These are phyloP conservation scores for Flexamia atlantica DNA, from an alignment of 2,888 invertebrate species.

Conservation along the genomic window DNA sequence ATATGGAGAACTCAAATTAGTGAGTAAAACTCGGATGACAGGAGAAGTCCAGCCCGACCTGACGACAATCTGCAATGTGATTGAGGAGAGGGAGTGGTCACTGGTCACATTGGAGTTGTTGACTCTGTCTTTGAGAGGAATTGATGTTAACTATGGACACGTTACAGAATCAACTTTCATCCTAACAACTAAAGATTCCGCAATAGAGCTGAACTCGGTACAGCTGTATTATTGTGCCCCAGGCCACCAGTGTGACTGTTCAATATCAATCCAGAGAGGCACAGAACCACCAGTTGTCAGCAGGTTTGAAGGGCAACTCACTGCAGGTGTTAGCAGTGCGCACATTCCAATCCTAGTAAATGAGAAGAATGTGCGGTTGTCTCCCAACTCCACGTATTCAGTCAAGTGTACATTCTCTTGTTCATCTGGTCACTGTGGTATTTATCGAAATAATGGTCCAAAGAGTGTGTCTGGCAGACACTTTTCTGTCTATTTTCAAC, in stretches of 20 bases:
- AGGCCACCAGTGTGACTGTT: not conserved
- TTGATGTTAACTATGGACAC: not conserved
- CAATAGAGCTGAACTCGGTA: not conserved
- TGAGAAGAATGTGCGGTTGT: not conserved
- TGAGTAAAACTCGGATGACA: not conserved
- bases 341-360: not conserved
- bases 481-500: not conserved
- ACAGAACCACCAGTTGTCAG: not conserved
- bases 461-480: not conserved
- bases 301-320: not conserved
- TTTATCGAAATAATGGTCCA: not conserved
- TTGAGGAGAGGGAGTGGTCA: not conserved
- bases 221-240: not conserved
- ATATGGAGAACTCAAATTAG: not conserved
- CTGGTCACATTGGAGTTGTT: not conserved
- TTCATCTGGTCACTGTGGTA: not conserved
- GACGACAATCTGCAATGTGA: not conserved
- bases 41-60: not conserved
- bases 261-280: not conserved
- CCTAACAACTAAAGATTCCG: not conserved
- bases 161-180: not conserved
- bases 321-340: not conserved
- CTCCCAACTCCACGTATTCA: not conserved
- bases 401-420: too few relatives aligned
- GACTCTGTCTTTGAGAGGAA: not conserved